Evolutionary conservation across 2,113 vertebrate genomes (phyloP), one percentile per base, ranked within the genome.

Genomic region (Cinclus mexicanus): DNA sequence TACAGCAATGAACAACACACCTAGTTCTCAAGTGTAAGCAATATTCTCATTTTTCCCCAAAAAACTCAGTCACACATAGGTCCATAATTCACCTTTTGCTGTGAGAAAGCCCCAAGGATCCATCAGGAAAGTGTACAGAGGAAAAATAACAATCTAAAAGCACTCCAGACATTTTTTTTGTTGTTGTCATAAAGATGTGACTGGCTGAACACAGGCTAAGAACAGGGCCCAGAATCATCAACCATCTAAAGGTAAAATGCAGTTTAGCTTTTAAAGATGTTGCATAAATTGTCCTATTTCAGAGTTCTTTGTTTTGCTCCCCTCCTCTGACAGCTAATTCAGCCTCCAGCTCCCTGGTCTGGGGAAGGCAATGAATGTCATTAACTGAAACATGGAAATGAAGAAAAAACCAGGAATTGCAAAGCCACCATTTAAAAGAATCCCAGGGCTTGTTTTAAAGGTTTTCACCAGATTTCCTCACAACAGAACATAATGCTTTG

Each of bases 31-130:
- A 26, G 50, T 64, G 28, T 2, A 16, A 46, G 49, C 33, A 70
- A 67, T 49, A 33, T 42, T 75, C 67, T 68, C 67, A 37, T 67
- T 76, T 53, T 46, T 15, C 1, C 21, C 79, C 49, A 33, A 29
- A 31, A 35, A 50, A 19, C 3, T 3, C 42, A 44, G 42, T 13
- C 46, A 28, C 6, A 22, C 25, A 0, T 1, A 12, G 3, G 35
- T 18, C 21, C 11, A 25, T 4, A 20, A 68, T 11, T 80, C 20
- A 47, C 52, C 39, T 81, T 61, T 13, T 57, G 59, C 65, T 87
- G 24, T 24, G 60, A 65, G 47, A 55, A 87, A 87, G 13, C 57
- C 39, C 33, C 59, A 16, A 4, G 14, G 70, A 44, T 4, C 1
- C 4, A 19, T 10, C 61, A 74, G 41, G 42, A 24, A n/a, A 78